Evolutionary conservation across 2,113 vertebrate species (phyloP), one percentile per base, ranked within the genome.

Genomic region (Chloropsis hardwickii): DNA sequence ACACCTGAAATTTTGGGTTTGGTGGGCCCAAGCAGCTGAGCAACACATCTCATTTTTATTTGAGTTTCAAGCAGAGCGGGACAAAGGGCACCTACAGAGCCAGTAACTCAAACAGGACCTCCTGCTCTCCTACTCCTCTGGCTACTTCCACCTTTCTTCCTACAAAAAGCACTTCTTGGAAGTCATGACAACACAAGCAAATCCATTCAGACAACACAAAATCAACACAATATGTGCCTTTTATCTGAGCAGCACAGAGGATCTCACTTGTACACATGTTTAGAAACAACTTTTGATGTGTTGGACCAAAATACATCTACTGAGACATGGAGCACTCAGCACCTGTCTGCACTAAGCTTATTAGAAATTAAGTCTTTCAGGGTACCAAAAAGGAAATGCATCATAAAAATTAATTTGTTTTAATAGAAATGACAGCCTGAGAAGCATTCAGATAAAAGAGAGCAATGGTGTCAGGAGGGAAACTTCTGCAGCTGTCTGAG

Each of bases 241-340:
- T 95, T 62, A 94, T 90, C 86, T 53, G 51, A 84, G 72, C 10
- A 93, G 70, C 93, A 90, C 91, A 94, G 72, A 87, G 40, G 54
- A 90, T 65, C 73, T 69, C 56, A 25, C 86, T 74, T 74, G 35
- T 7, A 35, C 3, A 67, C 2, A 7, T 58, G 87, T 51, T 92
- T 82, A 95, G 74, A 94, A 85, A 29, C 47, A 27, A 48, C 58
- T 72, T 92, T 28, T 81, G 79, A 84, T 82, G 70, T 65, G 54
- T 7, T 47, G 48, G 54, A 86, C 81, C 42, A 53, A 94, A 90
- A 91, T 66, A 53, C 40, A 40, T 15, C 61, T 37, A 11, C 70
- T 57, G 92, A 86, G 89, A 81, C 44, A 21, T 1, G n/a, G 53
- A 83, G 71, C 73, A 90, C 44, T 31, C 58, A 74, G 47, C 79